Conservation (phyloP, 2,888 invertebrate species). For the Caenorhabditis sinica region DNA sequence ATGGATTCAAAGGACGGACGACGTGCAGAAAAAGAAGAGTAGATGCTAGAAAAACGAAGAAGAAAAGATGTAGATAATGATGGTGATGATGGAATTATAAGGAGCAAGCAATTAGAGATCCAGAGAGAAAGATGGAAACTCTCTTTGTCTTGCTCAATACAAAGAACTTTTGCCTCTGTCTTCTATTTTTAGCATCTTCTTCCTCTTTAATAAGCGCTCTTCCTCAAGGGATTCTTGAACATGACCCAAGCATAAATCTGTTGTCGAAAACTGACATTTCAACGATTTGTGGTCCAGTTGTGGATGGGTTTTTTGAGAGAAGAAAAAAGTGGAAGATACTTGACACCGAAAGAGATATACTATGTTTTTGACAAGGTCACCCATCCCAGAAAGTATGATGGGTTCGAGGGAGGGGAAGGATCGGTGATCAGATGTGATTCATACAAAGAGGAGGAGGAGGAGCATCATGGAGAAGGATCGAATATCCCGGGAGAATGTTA, state of each 20-base stretch:
- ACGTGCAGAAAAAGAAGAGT: conserved; percentile 34
- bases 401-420: background rate
- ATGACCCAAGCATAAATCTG: conserved; percentile 49
- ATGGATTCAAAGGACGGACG: conserved; percentile 24
- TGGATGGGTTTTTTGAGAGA: background rate
- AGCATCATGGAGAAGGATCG: conserved; percentile 7
- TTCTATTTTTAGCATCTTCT: conserved; percentile 38
- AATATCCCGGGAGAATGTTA: conserved; percentile 2
- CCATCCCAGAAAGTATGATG: conserved; percentile 12
- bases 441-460: background rate
- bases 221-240: conserved; percentile 42
- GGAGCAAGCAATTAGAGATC: conserved; percentile 37
- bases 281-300: conserved; percentile 47
- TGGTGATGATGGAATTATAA: conserved; percentile 37
- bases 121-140: background rate
- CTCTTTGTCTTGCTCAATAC: conserved; percentile 4
- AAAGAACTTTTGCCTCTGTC: background rate
- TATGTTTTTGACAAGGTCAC: conserved; percentile 33
- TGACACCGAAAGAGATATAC: conserved; percentile 20
- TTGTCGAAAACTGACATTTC: conserved; percentile 40
- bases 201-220: conserved; percentile 34
- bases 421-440: conserved; percentile 33
- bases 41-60: conserved; percentile 7
- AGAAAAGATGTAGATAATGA: conserved; percentile 22
- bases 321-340: conserved; percentile 47